phyloP scores from a whole-genome alignment of 2,113 vertebrate genomes.

The Rhynchomys soricoides region DNA sequence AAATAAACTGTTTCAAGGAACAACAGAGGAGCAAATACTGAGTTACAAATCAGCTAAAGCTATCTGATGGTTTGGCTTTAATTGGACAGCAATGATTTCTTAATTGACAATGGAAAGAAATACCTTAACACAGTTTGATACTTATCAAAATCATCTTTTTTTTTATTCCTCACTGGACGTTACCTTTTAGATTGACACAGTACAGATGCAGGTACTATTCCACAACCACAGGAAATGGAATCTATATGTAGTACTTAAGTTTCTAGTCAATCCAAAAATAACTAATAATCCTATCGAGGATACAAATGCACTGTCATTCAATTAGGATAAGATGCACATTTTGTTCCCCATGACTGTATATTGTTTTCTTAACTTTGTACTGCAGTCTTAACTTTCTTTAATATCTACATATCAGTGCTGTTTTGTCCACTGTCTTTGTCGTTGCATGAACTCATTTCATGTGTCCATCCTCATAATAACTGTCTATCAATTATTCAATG shows the following conservation, averaged over 20 bases:
- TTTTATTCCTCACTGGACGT: not conserved
- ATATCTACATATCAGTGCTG: not conserved
- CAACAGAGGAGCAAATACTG: not conserved
- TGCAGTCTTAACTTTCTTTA: not conserved
- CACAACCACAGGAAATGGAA: not conserved
- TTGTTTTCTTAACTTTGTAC: slow-evolving; percentile 9
- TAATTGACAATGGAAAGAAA: slow-evolving; percentile 14
- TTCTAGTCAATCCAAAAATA: not conserved
- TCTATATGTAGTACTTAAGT: not conserved
- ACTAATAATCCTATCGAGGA: not conserved
- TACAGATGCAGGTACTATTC: not conserved
- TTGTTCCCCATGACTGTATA: not conserved
- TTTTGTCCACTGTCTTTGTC: not conserved
- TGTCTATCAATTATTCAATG: not conserved
- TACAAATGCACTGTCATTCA: not conserved
- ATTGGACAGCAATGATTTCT: not conserved
- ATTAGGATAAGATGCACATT: not conserved
- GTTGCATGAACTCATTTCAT: not conserved
- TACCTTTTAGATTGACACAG: too few relatives aligned
- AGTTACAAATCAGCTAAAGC: slow-evolving; percentile 28
- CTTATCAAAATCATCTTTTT: not conserved
- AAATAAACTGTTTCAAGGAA: slow-evolving; percentile 43
- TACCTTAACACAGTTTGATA: not conserved
- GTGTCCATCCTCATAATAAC: not conserved
- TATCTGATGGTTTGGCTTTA: not conserved